These are phyloP conservation scores for Notarius lentiginosus DNA, from an alignment of 2,113 vertebrate species.

Conservation along the genomic window DNA sequence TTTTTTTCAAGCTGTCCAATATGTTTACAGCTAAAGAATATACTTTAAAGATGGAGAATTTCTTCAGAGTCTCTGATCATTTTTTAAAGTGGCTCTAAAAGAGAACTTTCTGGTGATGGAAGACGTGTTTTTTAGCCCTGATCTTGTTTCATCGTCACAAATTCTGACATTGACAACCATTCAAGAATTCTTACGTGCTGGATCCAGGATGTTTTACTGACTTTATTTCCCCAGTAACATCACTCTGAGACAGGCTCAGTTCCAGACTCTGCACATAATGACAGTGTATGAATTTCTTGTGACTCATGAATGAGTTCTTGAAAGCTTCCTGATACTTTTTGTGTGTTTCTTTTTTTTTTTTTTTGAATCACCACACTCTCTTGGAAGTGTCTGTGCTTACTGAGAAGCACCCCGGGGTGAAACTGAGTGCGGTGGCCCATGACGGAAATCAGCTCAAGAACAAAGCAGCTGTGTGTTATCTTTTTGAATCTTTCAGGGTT, in stretches of 20 bases:
- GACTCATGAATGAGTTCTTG: conserved; percentile 47
- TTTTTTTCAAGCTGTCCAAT: too few species aligned
- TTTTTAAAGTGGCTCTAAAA: too few species aligned
- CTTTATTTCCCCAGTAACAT: neutral
- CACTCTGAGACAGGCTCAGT: neutral
- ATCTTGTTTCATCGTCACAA: neutral
- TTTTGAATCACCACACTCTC: conserved; percentile 30
- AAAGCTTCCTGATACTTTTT: conserved; percentile 30
- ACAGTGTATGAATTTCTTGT: conserved; percentile 17
- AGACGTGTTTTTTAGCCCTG: too few species aligned
- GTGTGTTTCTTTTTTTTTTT: neutral
- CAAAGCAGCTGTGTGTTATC: conserved; percentile 28
- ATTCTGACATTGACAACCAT: neutral
- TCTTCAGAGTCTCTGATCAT: too few species aligned
- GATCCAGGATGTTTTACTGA: neutral
- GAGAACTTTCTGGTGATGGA: too few species aligned
- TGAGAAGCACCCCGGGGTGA: conserved; percentile 30
- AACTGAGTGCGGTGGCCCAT: conserved; percentile 32
- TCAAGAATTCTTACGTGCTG: neutral
- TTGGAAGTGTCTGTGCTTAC: conserved; percentile 28
- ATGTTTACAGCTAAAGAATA: neutral
- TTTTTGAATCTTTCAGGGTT: conserved; percentile 10
- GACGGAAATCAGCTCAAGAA: conserved; percentile 29
- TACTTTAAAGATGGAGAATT: neutral
- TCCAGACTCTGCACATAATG: neutral